A percentile compares a stretch with the other conserved stretches of the same genome.
Conservation (phyloP, 2,888 invertebrate genomes). For the Eristalinus sepulchralis region DNA sequence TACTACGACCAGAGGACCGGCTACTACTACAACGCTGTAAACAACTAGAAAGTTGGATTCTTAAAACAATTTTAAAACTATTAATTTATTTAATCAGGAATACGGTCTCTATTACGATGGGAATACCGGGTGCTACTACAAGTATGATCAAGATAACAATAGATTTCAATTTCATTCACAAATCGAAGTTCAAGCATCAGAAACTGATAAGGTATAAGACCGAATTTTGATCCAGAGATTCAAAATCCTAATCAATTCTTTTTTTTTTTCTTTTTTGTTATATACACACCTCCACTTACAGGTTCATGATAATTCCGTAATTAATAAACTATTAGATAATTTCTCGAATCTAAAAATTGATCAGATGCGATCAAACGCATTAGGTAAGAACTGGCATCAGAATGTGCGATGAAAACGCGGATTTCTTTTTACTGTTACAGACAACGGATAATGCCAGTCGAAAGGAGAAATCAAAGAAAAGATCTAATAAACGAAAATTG, state of each 20-base stretch:
- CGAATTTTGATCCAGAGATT: neutral
- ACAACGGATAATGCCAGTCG: constrained; percentile 69
- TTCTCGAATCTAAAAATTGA: constrained; percentile 81
- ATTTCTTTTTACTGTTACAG: constrained; percentile 80
- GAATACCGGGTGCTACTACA: constrained; percentile 90
- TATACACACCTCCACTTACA: constrained; percentile 17
- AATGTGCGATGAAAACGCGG: constrained; percentile 81
- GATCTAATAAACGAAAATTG: constrained; percentile 74
- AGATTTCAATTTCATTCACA: constrained; percentile 91
- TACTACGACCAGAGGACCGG: constrained; percentile 94
- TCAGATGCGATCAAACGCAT: constrained; percentile 82
- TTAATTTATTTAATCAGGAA: constrained; percentile 83
- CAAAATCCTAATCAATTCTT: neutral
- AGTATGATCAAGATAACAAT: constrained; percentile 88
- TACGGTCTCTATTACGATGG: constrained; percentile 94
- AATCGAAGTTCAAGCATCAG: constrained; percentile 81
- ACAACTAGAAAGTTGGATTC: constrained; percentile 74
- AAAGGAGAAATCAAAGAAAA: constrained; percentile 62
- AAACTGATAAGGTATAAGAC: constrained; percentile 73
- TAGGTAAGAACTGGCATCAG: constrained; percentile 82
- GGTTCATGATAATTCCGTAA: constrained; percentile 76
- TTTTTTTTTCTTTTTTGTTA: neutral
- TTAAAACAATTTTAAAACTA: neutral
- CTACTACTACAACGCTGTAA: constrained; percentile 94
- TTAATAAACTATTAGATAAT: constrained; percentile 79